Evolutionary conservation across 2,888 invertebrate species (phyloP), one percentile per base, ranked within the genome.

Genomic region (Odontocerum albicorne): DNA sequence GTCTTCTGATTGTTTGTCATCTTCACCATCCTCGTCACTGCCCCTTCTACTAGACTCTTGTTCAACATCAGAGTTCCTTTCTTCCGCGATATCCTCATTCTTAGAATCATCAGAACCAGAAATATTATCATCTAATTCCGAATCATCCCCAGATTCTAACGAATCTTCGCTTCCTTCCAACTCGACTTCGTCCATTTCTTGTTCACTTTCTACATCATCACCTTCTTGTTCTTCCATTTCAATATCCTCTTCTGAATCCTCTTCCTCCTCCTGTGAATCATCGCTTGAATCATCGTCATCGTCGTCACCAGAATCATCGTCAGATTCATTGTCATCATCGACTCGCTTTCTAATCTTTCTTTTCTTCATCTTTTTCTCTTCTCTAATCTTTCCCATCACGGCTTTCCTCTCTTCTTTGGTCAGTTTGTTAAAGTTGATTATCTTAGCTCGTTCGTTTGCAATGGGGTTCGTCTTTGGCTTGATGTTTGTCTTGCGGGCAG

Each of bases 361-460:
- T 61, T 51, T 59, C 33, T 58, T 60, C 32, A 27, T 58, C 44
- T 59, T 59, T 13, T 57, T 62, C 44, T 62, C 62, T 1, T 53
- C 53, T 57, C 55, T 63, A 59, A 61, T 59, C 56, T 62, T 60
- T 47, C 63, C 63, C 16, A 58, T 46, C 16, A 55, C 62, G 53
- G 12, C 55, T 21, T 35, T 61, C 62, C 57, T 69, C 68, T 60
- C 69, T 72, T 62, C 73, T 73, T 1, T 55, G 60, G 16, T 73
- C 66, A 13, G 65, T 62, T 59, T 75, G 75, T 62, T 72, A 73
- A 61, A 72, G 75, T 58, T 61, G 13, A 40, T 19, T 7, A 49
- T 13, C 36, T 62, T 45, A 3, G 55, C 47, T 3, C 42, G 39
- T n/a, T 59, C 55, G 1, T 62, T 52, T 20, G 21, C 20, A 27